Evolutionary conservation across 2,113 vertebrate species (phyloP).

Genomic region (Pygoscelis antarcticus): DNA sequence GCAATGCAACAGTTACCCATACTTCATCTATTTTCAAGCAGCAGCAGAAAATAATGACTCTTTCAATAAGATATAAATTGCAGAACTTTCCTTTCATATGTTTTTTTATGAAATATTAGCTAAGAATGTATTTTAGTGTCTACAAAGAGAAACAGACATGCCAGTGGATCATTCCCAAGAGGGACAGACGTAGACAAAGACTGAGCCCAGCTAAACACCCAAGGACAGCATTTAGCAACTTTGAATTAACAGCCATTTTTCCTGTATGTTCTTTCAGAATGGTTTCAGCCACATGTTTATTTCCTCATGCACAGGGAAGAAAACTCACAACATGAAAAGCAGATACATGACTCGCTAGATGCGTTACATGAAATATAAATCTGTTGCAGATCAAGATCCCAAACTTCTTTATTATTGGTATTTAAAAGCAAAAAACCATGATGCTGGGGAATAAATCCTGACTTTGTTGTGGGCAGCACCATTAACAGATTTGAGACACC

Average conservation of each 20-base stretch:
- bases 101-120: not conserved
- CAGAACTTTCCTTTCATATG: not conserved
- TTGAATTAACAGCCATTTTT: not conserved
- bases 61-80: not conserved
- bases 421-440: not conserved
- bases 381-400: not conserved
- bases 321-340: not conserved
- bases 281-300: not conserved
- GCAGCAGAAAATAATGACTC: not conserved
- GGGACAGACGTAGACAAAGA: not conserved
- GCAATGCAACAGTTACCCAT: not conserved
- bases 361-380: not conserved
- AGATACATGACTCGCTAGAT: not conserved
- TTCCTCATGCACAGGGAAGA: not conserved
- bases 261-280: not conserved
- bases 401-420: not conserved
- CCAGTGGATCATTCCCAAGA: not conserved
- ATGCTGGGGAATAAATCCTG: not conserved
- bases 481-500: not conserved
- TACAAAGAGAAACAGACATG: not conserved
- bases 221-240: not conserved
- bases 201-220: not conserved
- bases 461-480: not conserved
- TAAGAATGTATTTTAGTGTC: not conserved
- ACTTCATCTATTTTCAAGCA: not conserved